Conservation (phyloP, 2,888 invertebrate genomes). For the Cantharis flavilabris region DNA sequence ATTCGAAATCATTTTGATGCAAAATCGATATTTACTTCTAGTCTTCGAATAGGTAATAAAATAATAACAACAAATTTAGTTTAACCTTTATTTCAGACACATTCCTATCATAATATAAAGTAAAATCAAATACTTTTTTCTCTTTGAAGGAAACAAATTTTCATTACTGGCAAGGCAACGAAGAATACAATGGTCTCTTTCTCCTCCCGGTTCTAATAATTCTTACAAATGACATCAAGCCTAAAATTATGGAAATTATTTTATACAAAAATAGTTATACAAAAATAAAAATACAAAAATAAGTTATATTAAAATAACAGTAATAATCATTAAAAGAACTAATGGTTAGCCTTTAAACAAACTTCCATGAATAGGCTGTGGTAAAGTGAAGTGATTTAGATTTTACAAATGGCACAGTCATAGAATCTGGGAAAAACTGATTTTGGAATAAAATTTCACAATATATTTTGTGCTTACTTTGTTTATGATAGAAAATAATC, state of each 20-base stretch:
- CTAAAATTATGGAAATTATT: background rate
- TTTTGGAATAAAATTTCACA: background rate
- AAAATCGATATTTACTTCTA: background rate
- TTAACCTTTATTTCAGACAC: background rate
- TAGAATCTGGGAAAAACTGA: background rate
- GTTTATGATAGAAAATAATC: too few species aligned
- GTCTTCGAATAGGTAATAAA: background rate
- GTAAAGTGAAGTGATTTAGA: background rate
- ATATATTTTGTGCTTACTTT: background rate
- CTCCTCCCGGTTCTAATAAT: background rate
- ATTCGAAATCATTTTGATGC: background rate
- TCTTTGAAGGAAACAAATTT: background rate
- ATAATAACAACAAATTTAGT: background rate
- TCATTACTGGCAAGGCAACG: background rate
- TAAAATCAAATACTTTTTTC: background rate
- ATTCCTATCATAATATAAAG: background rate
- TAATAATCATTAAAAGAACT: background rate
- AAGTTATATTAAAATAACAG: background rate
- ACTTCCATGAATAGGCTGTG: background rate
- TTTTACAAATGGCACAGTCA: background rate
- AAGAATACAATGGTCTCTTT: background rate
- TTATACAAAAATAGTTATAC: background rate
- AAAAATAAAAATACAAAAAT: background rate
- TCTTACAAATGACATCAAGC: background rate
- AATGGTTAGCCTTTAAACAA: background rate